Evolutionary conservation across 2,888 invertebrate genomes (phyloP).

Genomic region (Phortica magna): DNA sequence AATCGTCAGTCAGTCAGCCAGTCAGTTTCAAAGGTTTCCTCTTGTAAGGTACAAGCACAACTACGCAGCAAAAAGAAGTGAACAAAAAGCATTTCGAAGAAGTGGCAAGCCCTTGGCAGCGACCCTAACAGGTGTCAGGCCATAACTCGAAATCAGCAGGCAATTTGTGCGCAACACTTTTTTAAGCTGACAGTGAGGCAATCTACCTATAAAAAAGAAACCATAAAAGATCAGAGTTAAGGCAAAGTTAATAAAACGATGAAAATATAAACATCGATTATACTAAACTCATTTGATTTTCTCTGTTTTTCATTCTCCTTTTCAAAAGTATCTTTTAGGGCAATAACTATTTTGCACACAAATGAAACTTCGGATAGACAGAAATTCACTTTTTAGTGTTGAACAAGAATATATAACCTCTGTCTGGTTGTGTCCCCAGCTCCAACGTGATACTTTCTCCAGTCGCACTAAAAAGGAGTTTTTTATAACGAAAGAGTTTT

Average conservation of each 20-base stretch:
- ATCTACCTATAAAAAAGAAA: constrained; percentile 41
- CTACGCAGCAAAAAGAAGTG: neutral
- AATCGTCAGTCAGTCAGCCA: constrained; percentile 21
- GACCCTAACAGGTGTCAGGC: constrained; percentile 51
- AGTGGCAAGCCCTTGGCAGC: constrained; percentile 32
- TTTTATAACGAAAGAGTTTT: too few relatives aligned
- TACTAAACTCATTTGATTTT: too few relatives aligned
- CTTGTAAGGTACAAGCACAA: neutral
- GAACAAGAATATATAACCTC: too few relatives aligned
- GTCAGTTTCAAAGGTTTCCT: neutral
- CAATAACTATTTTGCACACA: too few relatives aligned
- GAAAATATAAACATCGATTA: neutral
- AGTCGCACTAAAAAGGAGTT: too few relatives aligned
- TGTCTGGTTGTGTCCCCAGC: too few relatives aligned
- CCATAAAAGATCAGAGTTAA: neutral
- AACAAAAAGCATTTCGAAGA: constrained; percentile 32
- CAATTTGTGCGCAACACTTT: constrained; percentile 43
- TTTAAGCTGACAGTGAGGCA: constrained; percentile 55
- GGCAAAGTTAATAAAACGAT: neutral
- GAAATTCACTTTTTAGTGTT: too few relatives aligned
- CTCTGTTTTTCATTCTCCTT: too few relatives aligned
- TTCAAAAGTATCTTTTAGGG: too few relatives aligned
- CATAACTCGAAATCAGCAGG: constrained; percentile 39
- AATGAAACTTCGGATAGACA: too few relatives aligned
- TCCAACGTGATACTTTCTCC: too few relatives aligned